Base-by-base conservation (phyloP, 2,888 invertebrate genomes). In the Deroplatys truncata region DNA sequence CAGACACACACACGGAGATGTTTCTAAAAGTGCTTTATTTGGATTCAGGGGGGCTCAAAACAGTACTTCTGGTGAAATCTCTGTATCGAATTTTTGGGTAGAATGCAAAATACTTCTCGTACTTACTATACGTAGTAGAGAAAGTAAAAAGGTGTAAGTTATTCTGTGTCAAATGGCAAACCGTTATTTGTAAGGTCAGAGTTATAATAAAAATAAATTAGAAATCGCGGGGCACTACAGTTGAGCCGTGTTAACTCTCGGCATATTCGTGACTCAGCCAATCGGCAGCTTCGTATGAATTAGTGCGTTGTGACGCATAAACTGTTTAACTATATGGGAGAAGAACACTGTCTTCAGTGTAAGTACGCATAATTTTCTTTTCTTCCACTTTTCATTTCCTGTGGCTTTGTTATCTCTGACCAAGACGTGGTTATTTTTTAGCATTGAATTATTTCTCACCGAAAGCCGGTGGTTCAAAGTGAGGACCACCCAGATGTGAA, bases 201-300 rank as follows among this genome's bases (percentile, higher is more conserved):
- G 5, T 31, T 31, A 5, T 5, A 43, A 43, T 43, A 43, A 43
- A 43, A 43, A 43, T 43, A 43, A 13, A 43, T 72, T 72, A 20
- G 5, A 72, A 72, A 72, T 72, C 7, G 20, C 56, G 4, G 20
- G 56, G 56, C 20, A 72, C 20, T 4, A 9, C 20, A 72, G 56
- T 5, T 72, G 43, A 43, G 2, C 20, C 56, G 56, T 72, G 56
- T 72, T 20, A 72, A 20, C 16, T 72, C 56, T 16, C 13, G 56
- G 25, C 3, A 72, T 72, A 20, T 20, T 72, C 20, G 20, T 72
- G 56, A 72, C 56, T 72, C 20, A 72, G 25, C 84, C 89, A 89
- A 86, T 89, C 83, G 49, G 89, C 20, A 86, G 86, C 89, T 49
- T 85, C 9, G 84, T 86, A 86, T 86, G 29, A 89, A 86, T 49